These are phyloP conservation scores for Napeogenes inachia DNA, from an alignment of 2,888 invertebrate species.

Conservation along the genomic window DNA sequence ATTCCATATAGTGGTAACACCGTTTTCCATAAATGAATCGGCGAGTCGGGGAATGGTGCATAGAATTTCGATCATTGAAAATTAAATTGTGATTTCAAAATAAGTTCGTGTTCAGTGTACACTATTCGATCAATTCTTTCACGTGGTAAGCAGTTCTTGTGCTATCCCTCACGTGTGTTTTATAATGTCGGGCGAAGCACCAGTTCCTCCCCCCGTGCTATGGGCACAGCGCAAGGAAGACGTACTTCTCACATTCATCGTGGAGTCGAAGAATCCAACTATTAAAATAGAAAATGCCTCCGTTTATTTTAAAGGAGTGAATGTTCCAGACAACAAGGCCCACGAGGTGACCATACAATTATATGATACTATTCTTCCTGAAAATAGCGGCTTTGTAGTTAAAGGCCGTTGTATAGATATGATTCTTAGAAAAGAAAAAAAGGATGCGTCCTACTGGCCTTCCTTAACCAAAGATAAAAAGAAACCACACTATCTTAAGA, in stretches of 20 bases:
- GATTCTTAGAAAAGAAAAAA: conserved; percentile 83
- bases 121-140: conserved; percentile 31
- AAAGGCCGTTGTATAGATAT: conserved; percentile 87
- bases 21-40: conserved; percentile 42
- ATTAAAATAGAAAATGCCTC: conserved; percentile 86
- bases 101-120: conserved; percentile 8
- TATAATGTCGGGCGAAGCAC: conserved; percentile 70
- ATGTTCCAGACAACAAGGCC: conserved; percentile 88
- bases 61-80: conserved; percentile 29
- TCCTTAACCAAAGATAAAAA: conserved; percentile 90
- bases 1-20: conserved; percentile 17
- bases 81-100: conserved; percentile 28
- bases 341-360: conserved; percentile 94
- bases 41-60: conserved; percentile 37
- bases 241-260: conserved; percentile 91
- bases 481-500: conserved; percentile 97
- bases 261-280: conserved; percentile 91
- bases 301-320: conserved; percentile 90
- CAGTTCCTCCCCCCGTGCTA: conserved; percentile 87
- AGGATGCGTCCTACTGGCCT: conserved; percentile 90
- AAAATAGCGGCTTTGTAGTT: conserved; percentile 84
- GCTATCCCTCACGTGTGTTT: conserved; percentile 18
- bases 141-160: conserved; percentile 30
- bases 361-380: conserved; percentile 88
- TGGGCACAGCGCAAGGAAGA: conserved; percentile 95